These are phyloP conservation scores for Cryptotis parvus DNA, from an alignment of 2,113 vertebrate genomes.

Conservation along the genomic window DNA sequence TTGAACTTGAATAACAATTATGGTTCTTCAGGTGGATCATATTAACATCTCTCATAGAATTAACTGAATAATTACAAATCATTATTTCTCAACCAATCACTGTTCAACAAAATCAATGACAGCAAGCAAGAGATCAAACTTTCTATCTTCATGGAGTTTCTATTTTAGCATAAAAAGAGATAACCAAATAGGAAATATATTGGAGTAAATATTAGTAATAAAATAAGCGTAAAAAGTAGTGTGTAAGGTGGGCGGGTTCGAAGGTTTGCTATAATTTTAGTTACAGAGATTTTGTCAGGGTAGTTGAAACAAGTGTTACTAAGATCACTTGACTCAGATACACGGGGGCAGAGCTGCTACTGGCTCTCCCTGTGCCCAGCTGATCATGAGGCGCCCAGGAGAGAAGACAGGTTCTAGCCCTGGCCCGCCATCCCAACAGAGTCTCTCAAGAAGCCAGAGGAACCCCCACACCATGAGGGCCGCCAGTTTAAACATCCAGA, in stretches of 20 bases:
- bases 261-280: background rate
- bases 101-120: background rate
- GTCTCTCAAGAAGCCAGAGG: too few relatives aligned
- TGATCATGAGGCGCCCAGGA: too few relatives aligned
- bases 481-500: too few relatives aligned
- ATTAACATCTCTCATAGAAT: background rate
- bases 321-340: too few relatives aligned
- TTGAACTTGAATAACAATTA: background rate
- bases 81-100: background rate
- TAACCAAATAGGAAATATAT: background rate
- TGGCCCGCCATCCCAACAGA: too few relatives aligned
- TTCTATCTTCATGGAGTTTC: background rate
- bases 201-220: background rate
- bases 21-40: background rate
- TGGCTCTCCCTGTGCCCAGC: too few relatives aligned
- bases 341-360: too few relatives aligned
- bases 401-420: too few relatives aligned
- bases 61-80: background rate
- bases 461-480: too few relatives aligned
- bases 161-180: background rate
- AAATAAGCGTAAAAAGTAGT: background rate
- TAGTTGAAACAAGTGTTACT: background rate
- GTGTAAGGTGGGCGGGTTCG: accelerated
- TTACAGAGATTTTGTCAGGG: background rate
- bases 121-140: background rate